Conservation (phyloP, 2,113 vertebrate genomes). For the Vicugna pacos region DNA sequence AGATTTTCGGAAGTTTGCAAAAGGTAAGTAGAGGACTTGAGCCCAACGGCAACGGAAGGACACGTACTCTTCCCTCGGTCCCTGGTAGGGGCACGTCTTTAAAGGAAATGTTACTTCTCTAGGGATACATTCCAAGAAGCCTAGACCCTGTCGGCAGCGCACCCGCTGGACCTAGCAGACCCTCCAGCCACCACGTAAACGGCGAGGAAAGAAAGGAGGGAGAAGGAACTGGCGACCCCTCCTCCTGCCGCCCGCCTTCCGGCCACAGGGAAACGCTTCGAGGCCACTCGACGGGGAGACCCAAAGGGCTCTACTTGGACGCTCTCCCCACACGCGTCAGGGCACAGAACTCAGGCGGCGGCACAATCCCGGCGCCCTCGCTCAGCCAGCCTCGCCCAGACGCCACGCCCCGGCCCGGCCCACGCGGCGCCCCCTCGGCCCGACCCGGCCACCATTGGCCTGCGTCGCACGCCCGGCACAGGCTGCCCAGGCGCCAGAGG, state of each 20-base stretch:
- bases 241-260: background rate
- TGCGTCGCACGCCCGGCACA: background rate
- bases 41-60: background rate
- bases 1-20: background rate
- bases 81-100: background rate
- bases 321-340: background rate
- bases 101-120: background rate
- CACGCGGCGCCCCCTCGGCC: background rate
- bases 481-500: background rate
- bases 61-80: background rate
- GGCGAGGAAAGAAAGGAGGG: background rate
- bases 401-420: background rate
- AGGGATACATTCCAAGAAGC: background rate
- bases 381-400: background rate
- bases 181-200: background rate
- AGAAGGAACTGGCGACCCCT: background rate
- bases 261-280: background rate
- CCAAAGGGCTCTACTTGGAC: background rate
- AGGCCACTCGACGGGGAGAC: background rate
- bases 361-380: background rate
- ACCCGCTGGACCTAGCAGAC: background rate
- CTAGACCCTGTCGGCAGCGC: background rate
- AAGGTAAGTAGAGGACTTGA: background rate
- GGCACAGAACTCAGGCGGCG: background rate
- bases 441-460: background rate